These are phyloP conservation scores for Heterodera carotae DNA, from an alignment of 1,140 invertebrate genomes.

Conservation along the genomic window DNA sequence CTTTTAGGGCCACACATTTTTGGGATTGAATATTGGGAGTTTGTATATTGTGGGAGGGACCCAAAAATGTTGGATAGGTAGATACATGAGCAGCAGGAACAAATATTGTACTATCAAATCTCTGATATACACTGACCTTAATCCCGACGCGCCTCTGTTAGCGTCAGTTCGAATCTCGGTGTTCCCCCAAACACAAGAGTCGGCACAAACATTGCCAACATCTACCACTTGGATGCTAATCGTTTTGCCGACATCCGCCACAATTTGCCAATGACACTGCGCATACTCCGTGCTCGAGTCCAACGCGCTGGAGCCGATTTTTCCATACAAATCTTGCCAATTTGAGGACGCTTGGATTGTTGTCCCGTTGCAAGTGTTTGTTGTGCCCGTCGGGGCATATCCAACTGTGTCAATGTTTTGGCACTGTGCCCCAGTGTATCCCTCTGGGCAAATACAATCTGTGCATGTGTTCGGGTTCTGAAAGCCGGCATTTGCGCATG, in stretches of 20 bases:
- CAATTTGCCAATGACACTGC: constrained; percentile 22
- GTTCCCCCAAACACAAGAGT: constrained; percentile 20
- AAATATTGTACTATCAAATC: background rate
- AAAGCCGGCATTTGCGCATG: background rate
- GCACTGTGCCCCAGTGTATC: constrained; percentile 21
- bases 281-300: constrained; percentile 16
- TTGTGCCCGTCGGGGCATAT: constrained; percentile 8
- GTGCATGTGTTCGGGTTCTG: constrained; percentile 23
- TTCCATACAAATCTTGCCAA: background rate
- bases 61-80: too few relatives aligned
- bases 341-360: too few relatives aligned
- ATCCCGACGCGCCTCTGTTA: constrained; percentile 1
- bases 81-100: too few relatives aligned
- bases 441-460: constrained; percentile 28
- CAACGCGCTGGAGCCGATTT: constrained; percentile 12
- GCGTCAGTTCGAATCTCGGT: background rate
- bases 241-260: background rate
- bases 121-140: background rate
- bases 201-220: constrained; percentile 16
- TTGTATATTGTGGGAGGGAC: too few relatives aligned
- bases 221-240: constrained; percentile 20
- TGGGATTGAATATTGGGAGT: too few relatives aligned
- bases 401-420: background rate
- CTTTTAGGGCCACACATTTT: too few relatives aligned
- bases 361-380: background rate